Conservation (phyloP, 2,888 invertebrate species). For the Tipula confusa region DNA sequence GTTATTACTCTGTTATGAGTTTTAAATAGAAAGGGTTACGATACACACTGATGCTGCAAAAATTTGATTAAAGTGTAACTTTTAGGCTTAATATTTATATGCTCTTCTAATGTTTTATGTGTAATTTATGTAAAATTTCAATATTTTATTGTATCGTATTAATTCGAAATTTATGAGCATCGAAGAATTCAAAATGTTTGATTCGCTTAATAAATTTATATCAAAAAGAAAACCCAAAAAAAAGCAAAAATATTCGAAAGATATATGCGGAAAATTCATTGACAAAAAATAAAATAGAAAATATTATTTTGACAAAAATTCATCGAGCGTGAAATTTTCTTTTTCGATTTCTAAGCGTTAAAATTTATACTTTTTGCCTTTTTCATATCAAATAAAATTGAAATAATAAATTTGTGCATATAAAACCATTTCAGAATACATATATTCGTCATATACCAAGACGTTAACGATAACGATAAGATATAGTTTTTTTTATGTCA, state of each 20-base stretch:
- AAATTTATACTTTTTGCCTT: background rate
- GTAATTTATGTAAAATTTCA: no score
- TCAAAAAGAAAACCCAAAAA: background rate
- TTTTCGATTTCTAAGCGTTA: background rate
- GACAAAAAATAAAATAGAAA: background rate
- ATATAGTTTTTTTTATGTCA: background rate
- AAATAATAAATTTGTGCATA: background rate
- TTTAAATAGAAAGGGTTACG: background rate
- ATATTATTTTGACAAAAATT: slow-evolving; percentile 20
- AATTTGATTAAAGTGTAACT: background rate
- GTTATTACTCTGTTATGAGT: background rate
- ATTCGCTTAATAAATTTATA: slow-evolving; percentile 14
- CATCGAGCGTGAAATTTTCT: background rate
- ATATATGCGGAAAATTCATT: background rate
- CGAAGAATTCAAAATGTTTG: background rate
- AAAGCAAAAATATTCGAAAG: no score
- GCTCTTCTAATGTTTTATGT: no score
- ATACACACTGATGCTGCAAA: background rate
- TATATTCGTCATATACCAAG: background rate
- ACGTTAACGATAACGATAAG: background rate
- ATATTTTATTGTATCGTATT: background rate
- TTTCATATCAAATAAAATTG: background rate
- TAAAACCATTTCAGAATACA: background rate
- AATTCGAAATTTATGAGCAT: background rate
- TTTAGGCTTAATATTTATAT: no score